Percentiles rank a stretch among this genome's conserved stretches.
Conservation (phyloP, 2,797 vertebrate genomes). For the Sparus aurata region DNA sequence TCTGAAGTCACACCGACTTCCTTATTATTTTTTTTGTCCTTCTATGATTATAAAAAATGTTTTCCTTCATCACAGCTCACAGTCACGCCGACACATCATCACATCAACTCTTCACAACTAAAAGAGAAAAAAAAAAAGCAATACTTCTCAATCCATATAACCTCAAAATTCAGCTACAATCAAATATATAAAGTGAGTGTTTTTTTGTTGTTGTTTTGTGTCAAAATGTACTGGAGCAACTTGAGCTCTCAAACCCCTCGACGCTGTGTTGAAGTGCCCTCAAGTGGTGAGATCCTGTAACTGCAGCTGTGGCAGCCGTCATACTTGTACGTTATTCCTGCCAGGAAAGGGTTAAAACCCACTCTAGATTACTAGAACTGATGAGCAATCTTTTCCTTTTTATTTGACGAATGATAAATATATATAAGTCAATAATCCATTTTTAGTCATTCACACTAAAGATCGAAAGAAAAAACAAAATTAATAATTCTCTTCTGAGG, state of each 20-base stretch:
- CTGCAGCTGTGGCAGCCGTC: conserved; percentile 30
- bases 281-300: conserved; percentile 50
- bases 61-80: not conserved
- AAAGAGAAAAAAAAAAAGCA: conserved; percentile 15
- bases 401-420: conserved; percentile 83
- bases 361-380: conserved; percentile 74
- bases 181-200: conserved; percentile 36
- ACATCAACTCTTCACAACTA: conserved; percentile 3
- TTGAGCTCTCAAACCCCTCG: not conserved
- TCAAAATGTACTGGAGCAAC: not conserved
- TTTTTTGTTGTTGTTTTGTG: conserved; percentile 39
- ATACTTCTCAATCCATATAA: conserved; percentile 10
- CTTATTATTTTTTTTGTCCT: not conserved
- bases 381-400: conserved; percentile 78
- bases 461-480: conserved; percentile 63
- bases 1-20: not conserved
- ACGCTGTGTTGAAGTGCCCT: conserved; percentile 50
- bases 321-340: conserved; percentile 15
- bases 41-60: not conserved
- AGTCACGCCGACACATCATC: conserved; percentile 18
- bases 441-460: conserved; percentile 79
- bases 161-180: conserved; percentile 33
- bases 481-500: conserved; percentile 70
- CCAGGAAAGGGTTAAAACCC: conserved; percentile 84
- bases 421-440: conserved; percentile 81